Conservation (phyloP, 1,140 invertebrate species). For the Cotesia typhae region DNA sequence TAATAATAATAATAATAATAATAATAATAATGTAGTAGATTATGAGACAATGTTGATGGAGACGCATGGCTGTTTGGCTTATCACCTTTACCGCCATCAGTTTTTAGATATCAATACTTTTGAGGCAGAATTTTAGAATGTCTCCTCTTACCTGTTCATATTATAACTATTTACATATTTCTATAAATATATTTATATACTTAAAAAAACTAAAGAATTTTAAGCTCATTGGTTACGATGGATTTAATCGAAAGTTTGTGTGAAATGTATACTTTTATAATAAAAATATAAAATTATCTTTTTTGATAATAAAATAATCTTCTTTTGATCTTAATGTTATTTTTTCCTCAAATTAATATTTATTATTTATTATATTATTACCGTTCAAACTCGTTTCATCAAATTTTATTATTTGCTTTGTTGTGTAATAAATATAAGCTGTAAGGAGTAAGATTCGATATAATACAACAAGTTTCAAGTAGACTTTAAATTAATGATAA, state of each 20-base stretch:
- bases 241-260: conserved; percentile 5
- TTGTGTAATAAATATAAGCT: too few relatives aligned
- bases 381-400: background rate
- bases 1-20: conserved; percentile 8
- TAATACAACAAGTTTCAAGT: too few relatives aligned
- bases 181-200: background rate
- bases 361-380: background rate
- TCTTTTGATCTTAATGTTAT: background rate
- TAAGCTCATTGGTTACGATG: background rate
- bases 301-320: background rate
- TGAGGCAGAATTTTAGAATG: conserved; percentile 54
- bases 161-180: background rate
- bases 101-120: conserved; percentile 41
- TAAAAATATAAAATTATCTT: background rate
- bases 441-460: too few relatives aligned
- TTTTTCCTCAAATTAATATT: background rate
- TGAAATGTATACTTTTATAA: conserved; percentile 16
- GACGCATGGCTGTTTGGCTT: conserved; percentile 57
- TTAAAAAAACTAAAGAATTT: background rate
- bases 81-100: conserved; percentile 52
- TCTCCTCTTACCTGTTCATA: background rate
- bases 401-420: too few relatives aligned
- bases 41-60: conserved; percentile 58
- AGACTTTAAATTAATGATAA: too few relatives aligned
- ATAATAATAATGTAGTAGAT: conserved; percentile 35